Base-by-base conservation (phyloP, 2,797 vertebrate species). In the Diplodus sargus region DNA sequence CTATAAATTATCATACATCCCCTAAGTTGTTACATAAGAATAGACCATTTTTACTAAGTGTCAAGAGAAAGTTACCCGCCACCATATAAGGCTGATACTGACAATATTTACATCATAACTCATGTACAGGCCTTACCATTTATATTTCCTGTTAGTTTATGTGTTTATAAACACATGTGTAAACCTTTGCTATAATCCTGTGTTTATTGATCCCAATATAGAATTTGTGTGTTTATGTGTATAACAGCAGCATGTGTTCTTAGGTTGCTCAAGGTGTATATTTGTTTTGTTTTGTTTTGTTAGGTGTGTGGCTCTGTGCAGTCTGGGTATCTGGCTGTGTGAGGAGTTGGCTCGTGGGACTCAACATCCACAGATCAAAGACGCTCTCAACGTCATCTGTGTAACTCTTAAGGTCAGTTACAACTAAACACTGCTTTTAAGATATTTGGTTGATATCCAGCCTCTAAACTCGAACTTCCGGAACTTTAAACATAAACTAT, bases 221-320 rank as follows among this genome's bases (percentile, higher is more conserved):
- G 17, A 18, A 15, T 30, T 2, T 58, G 0, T 47, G 1, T 49
- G 17, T 59, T 5, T 60, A 6, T 16, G n/a, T 76, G 23, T 30
- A 12, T 51, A 25, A 67, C 51, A 59, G 16, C 7, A 58, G 48
- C 10, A 10, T 18, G 9, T 57, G 47, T 60, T 60, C 8, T 52
- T 4, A 45, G 20, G 5, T 52, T 64, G 11, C 3, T 81, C 12
- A 5, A 9, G 6, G 20, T 76, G 2, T 66, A 0, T 61, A 0
- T 54, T 5, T 62, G 16, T 74, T 64, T 49, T 65, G 16, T 74
- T 64, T 49, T 65, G 15, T 47, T 92, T 43, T 7, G 17, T 60
- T 91, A 99, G 98, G 86, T 98, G 98, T 92, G 97, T 99, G 90
- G 98, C 98, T 49, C 95, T 99, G 89, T 99, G 98, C 90, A 99